Evolutionary conservation across 2,888 invertebrate genomes (phyloP), one percentile per base, ranked within the genome.

Genomic region (Cephus nigrinus): DNA sequence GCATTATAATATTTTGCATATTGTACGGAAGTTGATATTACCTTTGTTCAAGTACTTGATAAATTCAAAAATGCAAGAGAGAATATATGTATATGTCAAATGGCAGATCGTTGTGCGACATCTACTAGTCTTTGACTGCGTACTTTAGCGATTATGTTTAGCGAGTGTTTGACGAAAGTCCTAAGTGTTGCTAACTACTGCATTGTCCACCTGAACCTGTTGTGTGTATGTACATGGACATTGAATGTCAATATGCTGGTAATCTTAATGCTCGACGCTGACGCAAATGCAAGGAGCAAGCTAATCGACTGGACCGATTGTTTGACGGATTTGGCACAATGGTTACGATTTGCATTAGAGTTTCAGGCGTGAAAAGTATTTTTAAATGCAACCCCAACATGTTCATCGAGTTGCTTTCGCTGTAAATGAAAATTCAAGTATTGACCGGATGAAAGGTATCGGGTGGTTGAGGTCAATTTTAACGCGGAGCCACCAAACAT

Each of bases 271-370:
- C 55, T 55, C 55, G 15, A 55, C 68, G 78, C 81, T 85, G 86
- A 86, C 85, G 85, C 82, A 84, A 82, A 82, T 82, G 78, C 75
- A 69, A 34, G 32, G 79, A 78, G 73, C 74, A 68, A 23, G 80
- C 78, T 80, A 77, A 82, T 81, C 77, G 74, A 33, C 30, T n/a
- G 40, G 79, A 76, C 72, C 80, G 81, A 86, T 86, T 85, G 86
- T 86, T 84, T 74, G 83, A 82, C 85, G 77, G 79, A 80, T 86
- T 84, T 83, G 85, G 86, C 77, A 84, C 83, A 80, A 35, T 74
- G n/a, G 35, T 35, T 12, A 33, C 71, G 12, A 71, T 31, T 71
- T 31, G 71, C 71, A 71, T 71, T 33, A 12, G 9, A 23, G 11
- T 30, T 23, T 23, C 72, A 15, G 23, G 15, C 3, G 72, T 9